Conservation (phyloP, 2,797 vertebrate genomes). For the Allobates femoralis region DNA sequence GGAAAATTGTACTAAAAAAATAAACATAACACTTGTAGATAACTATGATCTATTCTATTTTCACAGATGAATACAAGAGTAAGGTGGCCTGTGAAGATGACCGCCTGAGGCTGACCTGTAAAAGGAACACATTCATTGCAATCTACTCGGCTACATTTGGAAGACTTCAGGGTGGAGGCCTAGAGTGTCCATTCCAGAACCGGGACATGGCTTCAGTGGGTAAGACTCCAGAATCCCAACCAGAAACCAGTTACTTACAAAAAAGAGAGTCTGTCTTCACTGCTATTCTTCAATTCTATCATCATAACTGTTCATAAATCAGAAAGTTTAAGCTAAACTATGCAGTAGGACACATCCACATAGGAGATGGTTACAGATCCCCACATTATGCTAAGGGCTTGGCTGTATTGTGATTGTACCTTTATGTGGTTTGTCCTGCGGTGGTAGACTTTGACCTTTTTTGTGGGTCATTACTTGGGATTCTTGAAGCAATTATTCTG, state of each 20-base stretch:
- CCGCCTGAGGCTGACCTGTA: constrained; percentile 87
- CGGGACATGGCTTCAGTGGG: constrained; percentile 80
- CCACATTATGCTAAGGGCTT: background rate
- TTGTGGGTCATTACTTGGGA: background rate
- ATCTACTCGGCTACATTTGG: constrained; percentile 88
- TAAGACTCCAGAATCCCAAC: constrained; percentile 69
- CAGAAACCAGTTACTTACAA: background rate
- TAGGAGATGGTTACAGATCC: background rate
- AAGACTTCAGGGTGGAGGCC: constrained; percentile 80
- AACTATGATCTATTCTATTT: background rate
- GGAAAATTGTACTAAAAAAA: no score
- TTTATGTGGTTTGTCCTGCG: background rate
- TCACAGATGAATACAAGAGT: constrained; percentile 88
- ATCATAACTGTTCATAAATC: background rate
- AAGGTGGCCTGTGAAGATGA: constrained; percentile 91
- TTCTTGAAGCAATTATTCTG: constrained; percentile 8
- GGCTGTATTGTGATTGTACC: background rate
- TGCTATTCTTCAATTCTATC: background rate
- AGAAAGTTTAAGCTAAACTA: background rate
- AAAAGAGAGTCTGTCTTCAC: background rate
- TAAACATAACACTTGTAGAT: no score
- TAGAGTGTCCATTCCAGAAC: constrained; percentile 86
- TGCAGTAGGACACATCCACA: background rate
- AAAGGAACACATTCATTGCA: constrained; percentile 86
- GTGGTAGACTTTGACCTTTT: background rate